Conservation (phyloP, 2,797 vertebrate genomes). For the Premnoplex brunnescens region DNA sequence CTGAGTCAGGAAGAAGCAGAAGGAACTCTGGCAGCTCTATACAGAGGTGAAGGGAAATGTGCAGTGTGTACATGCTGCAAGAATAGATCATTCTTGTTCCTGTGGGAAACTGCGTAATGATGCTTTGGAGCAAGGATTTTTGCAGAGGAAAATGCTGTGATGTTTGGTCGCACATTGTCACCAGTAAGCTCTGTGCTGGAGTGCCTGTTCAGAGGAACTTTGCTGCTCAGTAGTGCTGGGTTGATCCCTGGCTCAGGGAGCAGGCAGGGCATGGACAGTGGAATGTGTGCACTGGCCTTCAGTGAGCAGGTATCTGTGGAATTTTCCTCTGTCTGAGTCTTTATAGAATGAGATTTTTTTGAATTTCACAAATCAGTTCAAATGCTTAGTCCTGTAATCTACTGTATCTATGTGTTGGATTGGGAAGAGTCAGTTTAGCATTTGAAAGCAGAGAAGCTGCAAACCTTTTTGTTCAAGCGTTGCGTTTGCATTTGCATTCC, state of each 20-base stretch:
- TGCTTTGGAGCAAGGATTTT: neutral
- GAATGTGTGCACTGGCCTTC: neutral
- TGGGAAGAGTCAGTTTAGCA: neutral
- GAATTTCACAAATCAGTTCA: rapidly evolving
- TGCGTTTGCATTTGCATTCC: neutral
- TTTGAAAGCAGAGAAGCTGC: neutral
- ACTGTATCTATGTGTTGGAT: neutral
- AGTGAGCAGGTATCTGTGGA: neutral
- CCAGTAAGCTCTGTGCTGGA: neutral
- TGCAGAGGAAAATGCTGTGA: neutral
- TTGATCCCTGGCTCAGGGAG: neutral
- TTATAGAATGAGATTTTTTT: neutral
- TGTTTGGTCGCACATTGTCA: neutral
- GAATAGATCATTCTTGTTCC: neutral
- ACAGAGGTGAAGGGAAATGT: neutral
- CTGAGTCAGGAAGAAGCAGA: neutral
- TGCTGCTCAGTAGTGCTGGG: neutral
- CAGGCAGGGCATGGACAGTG: neutral
- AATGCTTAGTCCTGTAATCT: neutral
- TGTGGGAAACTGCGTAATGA: neutral
- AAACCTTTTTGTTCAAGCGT: neutral
- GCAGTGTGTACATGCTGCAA: neutral
- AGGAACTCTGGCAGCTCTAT: neutral
- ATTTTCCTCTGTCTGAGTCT: neutral
- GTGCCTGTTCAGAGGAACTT: neutral